phyloP scores from a whole-genome alignment of 1,140 invertebrate genomes.

The Rhagoletis zephyria region DNA sequence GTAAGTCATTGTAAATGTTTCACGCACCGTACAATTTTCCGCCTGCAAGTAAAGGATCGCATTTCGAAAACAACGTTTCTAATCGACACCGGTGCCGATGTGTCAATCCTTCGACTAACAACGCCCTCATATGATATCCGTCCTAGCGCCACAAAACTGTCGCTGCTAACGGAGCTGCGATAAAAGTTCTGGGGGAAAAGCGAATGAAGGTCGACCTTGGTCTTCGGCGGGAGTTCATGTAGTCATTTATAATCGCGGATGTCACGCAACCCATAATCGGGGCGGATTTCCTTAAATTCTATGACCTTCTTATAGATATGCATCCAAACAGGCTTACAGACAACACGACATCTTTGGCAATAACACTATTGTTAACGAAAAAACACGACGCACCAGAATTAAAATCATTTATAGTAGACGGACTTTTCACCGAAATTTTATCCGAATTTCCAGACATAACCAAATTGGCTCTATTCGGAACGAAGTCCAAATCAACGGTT shows the following conservation, averaged over 20 bases:
- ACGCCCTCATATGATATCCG: neutral
- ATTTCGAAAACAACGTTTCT: neutral
- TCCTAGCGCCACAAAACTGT: neutral
- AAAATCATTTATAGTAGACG: slow-evolving; percentile 20
- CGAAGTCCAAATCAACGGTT: slow-evolving; percentile 47
- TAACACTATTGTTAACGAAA: neutral
- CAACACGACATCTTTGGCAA: neutral
- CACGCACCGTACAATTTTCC: neutral
- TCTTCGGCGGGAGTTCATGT: slow-evolving; percentile 6
- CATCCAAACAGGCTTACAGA: slow-evolving; percentile 12
- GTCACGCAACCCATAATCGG: slow-evolving; percentile 41
- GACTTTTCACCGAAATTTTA: neutral
- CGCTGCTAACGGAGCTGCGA: slow-evolving; percentile 1
- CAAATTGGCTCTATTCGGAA: neutral
- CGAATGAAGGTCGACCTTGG: neutral
- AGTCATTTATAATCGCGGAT: slow-evolving; percentile 47
- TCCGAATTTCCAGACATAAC: slow-evolving; percentile 5
- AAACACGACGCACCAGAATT: neutral
- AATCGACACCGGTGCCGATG: slow-evolving; percentile 41
- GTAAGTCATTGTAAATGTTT: neutral
- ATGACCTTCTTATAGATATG: slow-evolving; percentile 24
- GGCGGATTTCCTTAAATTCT: slow-evolving; percentile 15
- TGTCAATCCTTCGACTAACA: neutral
- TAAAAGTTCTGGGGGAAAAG: neutral
- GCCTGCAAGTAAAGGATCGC: neutral